These are phyloP conservation scores for Nemoura dubitans DNA, from an alignment of 2,888 invertebrate species.

Conservation along the genomic window DNA sequence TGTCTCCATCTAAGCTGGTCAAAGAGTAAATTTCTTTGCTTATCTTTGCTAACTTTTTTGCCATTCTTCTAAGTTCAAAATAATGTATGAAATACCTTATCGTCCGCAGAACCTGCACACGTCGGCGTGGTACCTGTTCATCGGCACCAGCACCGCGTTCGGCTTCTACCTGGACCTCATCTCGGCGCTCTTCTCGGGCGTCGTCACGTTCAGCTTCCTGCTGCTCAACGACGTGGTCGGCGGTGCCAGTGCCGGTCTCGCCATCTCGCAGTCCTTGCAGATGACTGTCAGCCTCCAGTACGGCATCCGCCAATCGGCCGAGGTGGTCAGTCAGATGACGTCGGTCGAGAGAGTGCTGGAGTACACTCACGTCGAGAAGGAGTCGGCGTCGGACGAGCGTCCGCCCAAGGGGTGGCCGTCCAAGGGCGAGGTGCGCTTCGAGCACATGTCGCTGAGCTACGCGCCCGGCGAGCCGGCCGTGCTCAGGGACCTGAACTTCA, in stretches of 20 bases:
- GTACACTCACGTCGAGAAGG: slow-evolving; percentile 78
- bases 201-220: slow-evolving; percentile 88
- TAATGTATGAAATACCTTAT: background rate
- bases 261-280: slow-evolving; percentile 76
- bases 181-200: slow-evolving; percentile 84
- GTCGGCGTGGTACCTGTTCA: slow-evolving; percentile 90
- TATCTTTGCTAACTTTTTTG: too few species aligned
- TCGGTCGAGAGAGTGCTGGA: slow-evolving; percentile 84
- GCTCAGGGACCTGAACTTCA: slow-evolving; percentile 75
- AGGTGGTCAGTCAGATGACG: slow-evolving; percentile 80
- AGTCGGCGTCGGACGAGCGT: slow-evolving; percentile 60
- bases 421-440: slow-evolving; percentile 70
- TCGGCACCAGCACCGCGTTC: slow-evolving; percentile 90
- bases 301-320: slow-evolving; percentile 81
- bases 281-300: slow-evolving; percentile 84
- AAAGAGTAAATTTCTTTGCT: too few species aligned
- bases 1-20: too few species aligned
- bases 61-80: too few species aligned
- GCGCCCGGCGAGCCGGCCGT: slow-evolving; percentile 71
- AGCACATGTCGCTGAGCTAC: slow-evolving; percentile 72
- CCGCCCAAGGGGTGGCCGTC: slow-evolving; percentile 70
- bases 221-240: slow-evolving; percentile 64
- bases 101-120: slow-evolving; percentile 81
- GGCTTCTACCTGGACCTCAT: slow-evolving; percentile 92
- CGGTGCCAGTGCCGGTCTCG: slow-evolving; percentile 76